phyloP scores from a whole-genome alignment of 1,140 invertebrate genomes.

The Drosophila guanche region DNA sequence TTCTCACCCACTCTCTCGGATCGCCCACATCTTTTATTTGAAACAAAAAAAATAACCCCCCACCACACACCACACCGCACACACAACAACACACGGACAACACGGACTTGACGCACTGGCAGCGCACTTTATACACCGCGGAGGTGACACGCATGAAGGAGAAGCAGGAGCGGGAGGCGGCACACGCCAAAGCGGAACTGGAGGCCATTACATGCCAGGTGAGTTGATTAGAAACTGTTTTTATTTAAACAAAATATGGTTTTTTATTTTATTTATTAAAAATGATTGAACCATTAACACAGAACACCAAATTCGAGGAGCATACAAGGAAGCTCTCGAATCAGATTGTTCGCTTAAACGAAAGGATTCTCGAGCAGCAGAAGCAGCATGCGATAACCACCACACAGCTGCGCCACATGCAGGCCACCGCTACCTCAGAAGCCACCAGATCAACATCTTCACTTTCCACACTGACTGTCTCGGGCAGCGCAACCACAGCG shows the following conservation, averaged over 20 bases:
- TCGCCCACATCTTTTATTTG: too few species aligned
- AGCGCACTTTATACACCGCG: conserved; percentile 83
- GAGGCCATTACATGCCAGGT: conserved; percentile 63
- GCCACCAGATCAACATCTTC: not conserved
- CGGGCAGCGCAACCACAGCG: not conserved
- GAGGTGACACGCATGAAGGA: conserved; percentile 84
- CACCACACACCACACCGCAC: conserved; percentile 17
- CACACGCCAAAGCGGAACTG: conserved; percentile 46
- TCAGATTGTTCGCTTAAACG: conserved; percentile 78
- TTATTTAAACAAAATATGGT: not conserved
- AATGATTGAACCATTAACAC: not conserved
- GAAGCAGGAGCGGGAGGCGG: conserved; percentile 79
- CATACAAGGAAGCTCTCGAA: conserved; percentile 72
- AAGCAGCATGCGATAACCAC: conserved; percentile 70
- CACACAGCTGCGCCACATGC: conserved; percentile 69
- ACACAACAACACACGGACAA: conserved; percentile 24
- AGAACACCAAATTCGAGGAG: conserved; percentile 77
- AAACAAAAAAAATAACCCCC: not conserved
- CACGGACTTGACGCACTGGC: conserved; percentile 6
- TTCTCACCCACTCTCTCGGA: conserved; percentile 10
- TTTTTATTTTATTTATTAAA: not conserved
- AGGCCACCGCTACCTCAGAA: conserved; percentile 23
- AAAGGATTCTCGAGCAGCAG: conserved; percentile 71
- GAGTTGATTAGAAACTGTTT: conserved; percentile 2
- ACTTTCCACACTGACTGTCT: not conserved